Base-by-base conservation (phyloP, 2,797 vertebrate genomes). In the Phyllotis vaccarum region DNA sequence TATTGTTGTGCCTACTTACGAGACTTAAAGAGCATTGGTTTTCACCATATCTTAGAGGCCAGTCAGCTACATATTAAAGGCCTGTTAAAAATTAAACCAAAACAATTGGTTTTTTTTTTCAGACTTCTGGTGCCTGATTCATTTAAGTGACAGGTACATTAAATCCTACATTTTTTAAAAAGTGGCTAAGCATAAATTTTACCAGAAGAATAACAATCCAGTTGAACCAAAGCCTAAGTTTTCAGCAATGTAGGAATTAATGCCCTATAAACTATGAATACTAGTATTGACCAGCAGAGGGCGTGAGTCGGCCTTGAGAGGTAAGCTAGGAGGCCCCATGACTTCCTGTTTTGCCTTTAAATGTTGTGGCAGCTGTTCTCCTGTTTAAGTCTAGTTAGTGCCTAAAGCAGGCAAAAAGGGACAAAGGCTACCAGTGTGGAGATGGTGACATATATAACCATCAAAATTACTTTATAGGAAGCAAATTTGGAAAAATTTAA, bases 301-400 rank as follows among this genome's bases (percentile, higher is more conserved):
- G 97, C 87, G 96, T 66, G 92, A 90, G 66, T 96, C 49, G 82
- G 86, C 89, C 82, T 86, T 95, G 89, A 91, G 89, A 96, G 75
- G 76, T 76, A 70, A 60, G 74, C 72, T 89, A 97, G 87, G 56
- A 78, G 82, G 90, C 90, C 96, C 96, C 95, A 76, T 97, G 97
- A 98, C 97, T 97, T 97, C 96, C 97, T 97, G 97, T 97, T 98
- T 97, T 97, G 95, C 96, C 91, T 96, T 96, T 90, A 96, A 96
- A 93, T 93, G 82, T 92, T 95, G 70, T 92, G 83, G 94, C 95
- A 96, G 90, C 93, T 97, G 95, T 93, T 96, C 68, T 81, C 83
- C 68, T 93, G 43, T 87, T 85, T 92, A 68, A 94, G 68, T 89
- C 93, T 89, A 86, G 70, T 87, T 89, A 86, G 70, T 87, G 58